These are phyloP conservation scores for Jordanella pulchra DNA, from an alignment of 2,797 vertebrate species.

Conservation along the genomic window DNA sequence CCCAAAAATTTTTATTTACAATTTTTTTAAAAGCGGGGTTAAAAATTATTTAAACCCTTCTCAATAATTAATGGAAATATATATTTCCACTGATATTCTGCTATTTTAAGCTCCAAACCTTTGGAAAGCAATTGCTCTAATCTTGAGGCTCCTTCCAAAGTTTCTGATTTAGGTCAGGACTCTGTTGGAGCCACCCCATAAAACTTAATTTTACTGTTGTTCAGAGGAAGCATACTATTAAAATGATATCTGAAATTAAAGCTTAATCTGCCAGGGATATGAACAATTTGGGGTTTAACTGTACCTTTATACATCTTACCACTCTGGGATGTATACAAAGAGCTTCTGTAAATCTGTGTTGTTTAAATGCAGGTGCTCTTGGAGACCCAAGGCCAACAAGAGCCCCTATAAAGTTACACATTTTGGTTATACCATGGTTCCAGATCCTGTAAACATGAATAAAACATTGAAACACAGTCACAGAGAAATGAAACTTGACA, in stretches of 20 bases:
- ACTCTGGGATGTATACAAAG: not conserved
- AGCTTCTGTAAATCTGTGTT: not conserved
- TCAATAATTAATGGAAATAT: not conserved
- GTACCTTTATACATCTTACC: not conserved
- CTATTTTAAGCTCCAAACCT: not conserved
- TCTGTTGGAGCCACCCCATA: not conserved
- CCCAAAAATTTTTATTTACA: not conserved
- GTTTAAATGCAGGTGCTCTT: not conserved
- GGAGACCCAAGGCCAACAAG: not conserved
- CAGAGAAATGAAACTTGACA: slow-evolving; percentile 5
- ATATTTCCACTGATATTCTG: not conserved
- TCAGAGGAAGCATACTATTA: not conserved
- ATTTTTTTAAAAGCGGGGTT: not conserved
- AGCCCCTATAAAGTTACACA: not conserved
- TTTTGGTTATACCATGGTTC: not conserved
- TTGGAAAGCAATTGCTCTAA: not conserved
- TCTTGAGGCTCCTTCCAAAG: not conserved
- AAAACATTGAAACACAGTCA: not conserved
- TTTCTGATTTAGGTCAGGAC: not conserved
- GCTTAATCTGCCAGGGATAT: not conserved
- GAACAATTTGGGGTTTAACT: not conserved
- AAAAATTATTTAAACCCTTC: not conserved
- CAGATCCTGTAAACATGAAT: not conserved
- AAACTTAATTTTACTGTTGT: not conserved
- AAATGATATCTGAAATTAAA: not conserved